These are phyloP conservation scores for Pollenia griseotomentosa DNA, from an alignment of 2,888 invertebrate genomes.

Conservation along the genomic window DNA sequence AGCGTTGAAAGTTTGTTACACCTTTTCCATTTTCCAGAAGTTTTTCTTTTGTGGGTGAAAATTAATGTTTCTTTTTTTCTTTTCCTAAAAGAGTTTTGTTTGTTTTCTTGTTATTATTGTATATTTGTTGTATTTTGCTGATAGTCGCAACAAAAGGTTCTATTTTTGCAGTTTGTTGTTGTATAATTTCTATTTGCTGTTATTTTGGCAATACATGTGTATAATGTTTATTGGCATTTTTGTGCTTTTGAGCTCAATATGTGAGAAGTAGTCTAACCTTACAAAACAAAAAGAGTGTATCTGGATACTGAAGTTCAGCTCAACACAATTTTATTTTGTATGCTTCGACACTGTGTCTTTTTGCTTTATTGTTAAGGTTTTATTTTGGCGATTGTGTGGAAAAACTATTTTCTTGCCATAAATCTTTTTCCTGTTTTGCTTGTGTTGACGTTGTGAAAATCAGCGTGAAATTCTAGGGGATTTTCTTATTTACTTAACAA, in stretches of 20 bases:
- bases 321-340: constrained; percentile 13
- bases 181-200: constrained; percentile 25
- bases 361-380: constrained; percentile 23
- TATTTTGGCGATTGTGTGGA: constrained; percentile 51
- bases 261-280: background rate
- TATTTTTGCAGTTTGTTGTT: constrained; percentile 14
- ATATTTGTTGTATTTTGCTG: constrained; percentile 35
- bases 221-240: constrained; percentile 47
- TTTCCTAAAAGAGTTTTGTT: background rate
- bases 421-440: constrained; percentile 60
- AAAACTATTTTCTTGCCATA: constrained; percentile 67
- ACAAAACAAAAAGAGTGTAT: background rate
- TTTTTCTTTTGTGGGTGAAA: constrained; percentile 10
- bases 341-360: background rate
- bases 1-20: constrained; percentile 2
- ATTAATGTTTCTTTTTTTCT: constrained; percentile 32
- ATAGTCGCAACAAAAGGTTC: constrained; percentile 58
- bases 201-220: constrained; percentile 41
- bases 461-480: constrained; percentile 70
- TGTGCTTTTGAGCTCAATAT: background rate
- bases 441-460: constrained; percentile 72
- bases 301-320: constrained; percentile 14
- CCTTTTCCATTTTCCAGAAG: background rate
- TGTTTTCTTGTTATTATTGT: constrained; percentile 21
- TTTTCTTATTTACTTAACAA: constrained; percentile 55